Conservation (phyloP, 2,888 invertebrate species). For the Polyommatus iphigenia region DNA sequence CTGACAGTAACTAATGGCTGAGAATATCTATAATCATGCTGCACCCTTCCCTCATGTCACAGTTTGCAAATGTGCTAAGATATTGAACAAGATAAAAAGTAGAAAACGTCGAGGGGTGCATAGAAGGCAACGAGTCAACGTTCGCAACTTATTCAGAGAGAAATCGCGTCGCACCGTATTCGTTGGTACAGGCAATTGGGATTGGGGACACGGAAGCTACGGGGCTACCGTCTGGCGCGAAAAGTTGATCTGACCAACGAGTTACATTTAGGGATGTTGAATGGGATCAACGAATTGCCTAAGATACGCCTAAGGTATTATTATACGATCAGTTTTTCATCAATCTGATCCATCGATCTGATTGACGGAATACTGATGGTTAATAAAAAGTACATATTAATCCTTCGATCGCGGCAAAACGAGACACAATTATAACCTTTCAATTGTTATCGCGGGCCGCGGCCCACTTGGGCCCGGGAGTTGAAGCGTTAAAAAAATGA, state of each 20-base stretch:
- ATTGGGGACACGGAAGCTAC: background rate
- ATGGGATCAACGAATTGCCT: background rate
- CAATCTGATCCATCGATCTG: too few species aligned
- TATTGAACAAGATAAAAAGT: background rate
- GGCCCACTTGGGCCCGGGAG: too few species aligned
- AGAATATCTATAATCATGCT: background rate
- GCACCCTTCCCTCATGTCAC: background rate
- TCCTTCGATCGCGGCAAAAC: too few species aligned
- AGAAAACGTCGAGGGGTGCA: slow-evolving; percentile 9
- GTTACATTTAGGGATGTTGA: background rate
- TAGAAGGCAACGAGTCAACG: slow-evolving; percentile 23
- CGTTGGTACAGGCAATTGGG: background rate
- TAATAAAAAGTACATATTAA: too few species aligned
- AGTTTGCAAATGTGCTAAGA: background rate
- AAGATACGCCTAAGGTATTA: too few species aligned
- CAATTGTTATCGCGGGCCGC: too few species aligned
- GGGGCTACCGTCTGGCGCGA: background rate
- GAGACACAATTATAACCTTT: too few species aligned
- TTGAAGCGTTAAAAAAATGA: too few species aligned
- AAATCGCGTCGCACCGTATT: slow-evolving; percentile 18
- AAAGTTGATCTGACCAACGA: background rate
- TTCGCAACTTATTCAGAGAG: slow-evolving; percentile 17
- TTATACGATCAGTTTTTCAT: too few species aligned
- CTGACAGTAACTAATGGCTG: background rate
- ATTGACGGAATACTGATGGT: too few species aligned